phyloP scores from a whole-genome alignment of 1,140 invertebrate genomes.

The Drosophila yakuba region DNA sequence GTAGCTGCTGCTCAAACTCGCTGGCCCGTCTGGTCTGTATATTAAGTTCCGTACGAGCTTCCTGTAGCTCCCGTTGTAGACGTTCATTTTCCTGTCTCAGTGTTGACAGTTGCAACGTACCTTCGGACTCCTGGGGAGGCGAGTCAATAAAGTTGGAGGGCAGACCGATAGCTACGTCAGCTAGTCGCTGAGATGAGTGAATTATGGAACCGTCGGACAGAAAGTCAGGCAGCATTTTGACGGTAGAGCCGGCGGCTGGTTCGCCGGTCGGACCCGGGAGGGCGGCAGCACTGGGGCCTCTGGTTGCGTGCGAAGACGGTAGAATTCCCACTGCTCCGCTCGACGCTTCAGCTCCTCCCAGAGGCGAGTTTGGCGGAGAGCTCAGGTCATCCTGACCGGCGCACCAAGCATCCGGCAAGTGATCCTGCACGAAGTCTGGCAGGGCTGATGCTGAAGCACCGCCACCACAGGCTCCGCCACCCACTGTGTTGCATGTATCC shows the following conservation, averaged over 20 bases:
- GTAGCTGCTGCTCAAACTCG: slow-evolving; percentile 86
- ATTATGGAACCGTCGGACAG: slow-evolving; percentile 89
- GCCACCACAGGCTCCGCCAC: slow-evolving; percentile 34
- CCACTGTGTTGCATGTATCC: slow-evolving; percentile 35
- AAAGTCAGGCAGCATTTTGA: slow-evolving; percentile 89
- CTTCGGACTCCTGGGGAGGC: slow-evolving; percentile 70
- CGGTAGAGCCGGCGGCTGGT: slow-evolving; percentile 41
- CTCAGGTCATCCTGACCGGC: slow-evolving; percentile 66
- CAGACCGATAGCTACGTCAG: slow-evolving; percentile 85
- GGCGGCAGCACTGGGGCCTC: slow-evolving; percentile 29
- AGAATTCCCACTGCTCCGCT: slow-evolving; percentile 73
- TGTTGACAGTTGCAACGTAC: slow-evolving; percentile 65
- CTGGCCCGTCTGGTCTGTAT: slow-evolving; percentile 86
- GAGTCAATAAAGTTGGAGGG: slow-evolving; percentile 78
- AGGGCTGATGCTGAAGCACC: slow-evolving; percentile 79
- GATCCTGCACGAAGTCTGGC: slow-evolving; percentile 88
- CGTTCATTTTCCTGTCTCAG: slow-evolving; percentile 87
- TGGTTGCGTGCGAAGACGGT: slow-evolving; percentile 17
- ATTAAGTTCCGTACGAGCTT: slow-evolving; percentile 85
- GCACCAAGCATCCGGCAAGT: slow-evolving; percentile 86
- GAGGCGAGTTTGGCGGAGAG: slow-evolving; percentile 78
- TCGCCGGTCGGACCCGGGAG: slow-evolving; percentile 29
- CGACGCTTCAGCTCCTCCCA: slow-evolving; percentile 70
- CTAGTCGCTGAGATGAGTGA: slow-evolving; percentile 84
- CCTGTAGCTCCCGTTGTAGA: slow-evolving; percentile 86